Evolutionary conservation across 2,888 invertebrate species (phyloP).

Genomic region (Pycnomerus fuliginosus): DNA sequence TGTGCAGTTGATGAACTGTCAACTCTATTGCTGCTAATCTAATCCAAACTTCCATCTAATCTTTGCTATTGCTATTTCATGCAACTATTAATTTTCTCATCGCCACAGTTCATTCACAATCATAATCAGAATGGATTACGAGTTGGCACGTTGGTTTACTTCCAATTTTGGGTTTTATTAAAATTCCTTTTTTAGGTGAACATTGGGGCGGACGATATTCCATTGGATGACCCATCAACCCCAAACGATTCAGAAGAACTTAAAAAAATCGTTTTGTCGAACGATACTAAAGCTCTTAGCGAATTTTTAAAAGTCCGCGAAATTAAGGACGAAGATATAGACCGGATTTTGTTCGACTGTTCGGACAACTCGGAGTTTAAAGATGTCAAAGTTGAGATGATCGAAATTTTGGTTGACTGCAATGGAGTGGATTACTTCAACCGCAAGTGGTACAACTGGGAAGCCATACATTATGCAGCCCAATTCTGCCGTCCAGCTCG

Average conservation of each 20-base stretch:
- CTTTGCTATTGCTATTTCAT: too few relatives aligned
- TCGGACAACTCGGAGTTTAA: background rate
- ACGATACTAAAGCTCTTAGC: conserved; percentile 25
- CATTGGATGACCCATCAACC: too few relatives aligned
- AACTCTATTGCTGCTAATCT: too few relatives aligned
- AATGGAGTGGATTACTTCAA: conserved; percentile 25
- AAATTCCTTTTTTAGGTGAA: too few relatives aligned
- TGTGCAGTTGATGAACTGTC: too few relatives aligned
- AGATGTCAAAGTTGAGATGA: background rate
- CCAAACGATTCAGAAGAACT: too few relatives aligned
- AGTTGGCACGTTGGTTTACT: conserved; percentile 28
- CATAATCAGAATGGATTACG: background rate
- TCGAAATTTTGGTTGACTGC: conserved; percentile 24
- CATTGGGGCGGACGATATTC: too few relatives aligned
- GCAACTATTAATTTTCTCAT: too few relatives aligned
- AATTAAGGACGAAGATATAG: too few relatives aligned
- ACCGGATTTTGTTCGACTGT: conserved; percentile 27
- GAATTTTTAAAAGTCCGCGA: conserved; percentile 27
- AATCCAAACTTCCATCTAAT: too few relatives aligned
- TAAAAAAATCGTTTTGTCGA: conserved; percentile 32
- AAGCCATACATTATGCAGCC: conserved; percentile 34
- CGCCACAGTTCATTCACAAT: too few relatives aligned
- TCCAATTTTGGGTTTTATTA: too few relatives aligned
- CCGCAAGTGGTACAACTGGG: conserved; percentile 32
- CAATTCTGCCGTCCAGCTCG: conserved; percentile 24